These are phyloP conservation scores for Eustalomyia histrio DNA, from an alignment of 2,888 invertebrate species.

Conservation along the genomic window DNA sequence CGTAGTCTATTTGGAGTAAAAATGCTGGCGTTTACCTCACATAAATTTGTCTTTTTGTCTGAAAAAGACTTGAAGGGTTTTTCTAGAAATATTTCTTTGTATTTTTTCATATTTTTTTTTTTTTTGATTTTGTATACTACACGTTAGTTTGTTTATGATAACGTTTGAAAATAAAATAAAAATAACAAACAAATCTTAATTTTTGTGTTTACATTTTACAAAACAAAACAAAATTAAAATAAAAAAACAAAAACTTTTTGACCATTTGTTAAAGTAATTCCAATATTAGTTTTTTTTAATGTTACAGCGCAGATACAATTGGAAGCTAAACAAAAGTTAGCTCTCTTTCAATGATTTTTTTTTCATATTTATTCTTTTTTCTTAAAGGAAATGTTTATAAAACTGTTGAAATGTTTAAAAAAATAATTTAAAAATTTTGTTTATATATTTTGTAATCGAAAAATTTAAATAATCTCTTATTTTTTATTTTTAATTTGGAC, in stretches of 20 bases:
- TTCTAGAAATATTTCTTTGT: too few species aligned
- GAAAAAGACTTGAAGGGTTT: too few species aligned
- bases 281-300: background rate
- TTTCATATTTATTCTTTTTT: background rate
- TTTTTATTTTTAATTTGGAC: too few species aligned
- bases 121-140: too few species aligned
- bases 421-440: background rate
- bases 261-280: background rate
- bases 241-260: background rate
- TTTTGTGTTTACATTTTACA: background rate
- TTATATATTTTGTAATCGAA: too few species aligned
- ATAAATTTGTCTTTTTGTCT: too few species aligned
- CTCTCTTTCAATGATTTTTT: background rate
- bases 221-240: background rate
- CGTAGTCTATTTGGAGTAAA: too few species aligned
- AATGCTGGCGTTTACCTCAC: too few species aligned
- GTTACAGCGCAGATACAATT: conserved; percentile 26
- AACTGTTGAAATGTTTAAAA: background rate
- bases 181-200: background rate
- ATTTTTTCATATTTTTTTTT: too few species aligned
- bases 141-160: background rate
- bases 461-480: too few species aligned
- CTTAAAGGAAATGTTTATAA: background rate
- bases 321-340: conserved; percentile 5
- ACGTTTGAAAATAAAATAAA: background rate